Base-by-base conservation (phyloP, 2,888 invertebrate genomes). In the Drosophila rellima region DNA sequence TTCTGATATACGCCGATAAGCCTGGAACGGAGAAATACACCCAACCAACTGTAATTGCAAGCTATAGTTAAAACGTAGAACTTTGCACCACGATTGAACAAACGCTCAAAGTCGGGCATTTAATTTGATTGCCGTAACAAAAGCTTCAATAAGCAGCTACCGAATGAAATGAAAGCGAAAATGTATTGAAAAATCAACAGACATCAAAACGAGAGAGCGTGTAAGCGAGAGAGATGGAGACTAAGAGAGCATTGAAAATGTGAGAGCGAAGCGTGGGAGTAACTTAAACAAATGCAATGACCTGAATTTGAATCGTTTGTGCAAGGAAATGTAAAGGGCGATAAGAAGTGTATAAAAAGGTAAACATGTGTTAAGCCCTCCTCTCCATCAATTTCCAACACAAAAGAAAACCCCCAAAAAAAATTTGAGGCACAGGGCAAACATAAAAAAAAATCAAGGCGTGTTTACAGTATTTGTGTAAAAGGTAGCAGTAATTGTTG, bases 211-310 rank as follows among this genome's bases (percentile, higher is more conserved):
- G 23, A 15, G 54, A 50, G 39, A 31, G n/a, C 11, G n/a, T 42
- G 18, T 35, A 33, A 17, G 44, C 10, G 11, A 45, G 50, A 39
- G 33, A 31, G 61, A 57, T 11, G 35, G 20, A 37, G 26, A 31
- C 11, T 17, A 35, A 44, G 26, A 47, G 51, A 51, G 51, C 11
- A 15, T n/a, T 26, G 17, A 17, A 31, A 62, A 56, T 39, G 54
- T 51, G 50, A 63, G 68, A 59, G 61, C 50, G 23, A n/a, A 70
- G 61, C 47, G 61, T 75, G 77, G 73, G 83, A 80, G 73, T 50
- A 47, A 57, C 54, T 66, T 65, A 80, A 82, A 51, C 75, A 83
- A 88, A 88, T 88, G 88, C 90, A 90, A 80, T 88, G 88, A 89
- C 88, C 88, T 88, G 90, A 89, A 89, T 88, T 89, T 70, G 60